Conservation (phyloP, 2,888 invertebrate species). For the Parnassius apollo region DNA sequence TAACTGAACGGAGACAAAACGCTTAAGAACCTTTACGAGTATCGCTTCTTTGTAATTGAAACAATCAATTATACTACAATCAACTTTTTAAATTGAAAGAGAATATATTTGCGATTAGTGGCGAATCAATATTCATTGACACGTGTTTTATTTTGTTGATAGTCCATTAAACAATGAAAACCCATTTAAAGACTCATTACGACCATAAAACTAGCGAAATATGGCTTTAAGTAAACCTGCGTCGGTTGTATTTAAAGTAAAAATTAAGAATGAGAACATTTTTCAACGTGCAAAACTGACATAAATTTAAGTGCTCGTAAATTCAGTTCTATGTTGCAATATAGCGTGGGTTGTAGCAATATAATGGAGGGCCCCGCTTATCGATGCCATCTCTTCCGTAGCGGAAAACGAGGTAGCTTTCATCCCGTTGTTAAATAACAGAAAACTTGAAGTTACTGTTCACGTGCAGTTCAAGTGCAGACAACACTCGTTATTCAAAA, state of each 20-base stretch:
- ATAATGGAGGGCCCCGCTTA: slow-evolving; percentile 50
- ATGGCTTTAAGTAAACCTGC: too few species aligned
- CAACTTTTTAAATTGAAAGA: too few species aligned
- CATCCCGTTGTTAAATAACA: slow-evolving; percentile 54
- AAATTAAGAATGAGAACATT: slow-evolving; percentile 12
- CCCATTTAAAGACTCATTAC: too few species aligned
- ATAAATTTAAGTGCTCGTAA: slow-evolving; percentile 27
- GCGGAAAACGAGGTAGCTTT: slow-evolving; percentile 47
- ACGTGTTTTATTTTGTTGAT: too few species aligned
- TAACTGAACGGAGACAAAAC: too few species aligned
- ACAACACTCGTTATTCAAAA: slow-evolving; percentile 28
- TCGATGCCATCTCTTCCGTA: slow-evolving; percentile 57
- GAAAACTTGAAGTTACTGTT: slow-evolving; percentile 43
- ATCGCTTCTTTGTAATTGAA: too few species aligned
- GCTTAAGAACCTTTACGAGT: too few species aligned
- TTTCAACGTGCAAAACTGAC: slow-evolving; percentile 24
- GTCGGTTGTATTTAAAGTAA: slow-evolving; percentile 20
- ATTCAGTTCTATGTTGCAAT: slow-evolving; percentile 15
- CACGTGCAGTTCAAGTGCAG: slow-evolving; percentile 34
- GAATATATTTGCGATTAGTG: too few species aligned
- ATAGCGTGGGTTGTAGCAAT: slow-evolving; percentile 57
- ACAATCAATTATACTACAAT: too few species aligned
- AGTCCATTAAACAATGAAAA: too few species aligned
- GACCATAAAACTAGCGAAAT: too few species aligned
- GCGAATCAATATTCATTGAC: too few species aligned